Conservation (phyloP, 1,140 invertebrate species). For the Brachionus paranguensis region DNA sequence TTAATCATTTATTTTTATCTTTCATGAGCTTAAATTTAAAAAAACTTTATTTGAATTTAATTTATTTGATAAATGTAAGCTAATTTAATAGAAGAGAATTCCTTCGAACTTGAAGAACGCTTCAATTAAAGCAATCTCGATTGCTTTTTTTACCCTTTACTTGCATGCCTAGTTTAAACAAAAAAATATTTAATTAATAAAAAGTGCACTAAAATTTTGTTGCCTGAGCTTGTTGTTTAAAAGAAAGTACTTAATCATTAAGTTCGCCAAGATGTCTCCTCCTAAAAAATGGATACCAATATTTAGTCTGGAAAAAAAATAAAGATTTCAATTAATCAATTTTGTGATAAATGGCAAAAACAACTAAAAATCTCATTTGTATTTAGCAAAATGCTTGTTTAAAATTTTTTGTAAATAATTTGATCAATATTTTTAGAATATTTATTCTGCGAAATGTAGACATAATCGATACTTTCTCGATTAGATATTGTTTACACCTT, state of each 20-base stretch:
- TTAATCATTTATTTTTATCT: background rate
- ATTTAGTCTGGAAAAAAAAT: background rate
- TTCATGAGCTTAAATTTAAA: background rate
- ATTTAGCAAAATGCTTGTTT: no score
- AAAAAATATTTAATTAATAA: background rate
- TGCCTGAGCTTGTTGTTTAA: background rate
- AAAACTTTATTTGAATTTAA: background rate
- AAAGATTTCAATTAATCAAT: no score
- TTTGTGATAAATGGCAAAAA: no score
- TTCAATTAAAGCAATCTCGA: background rate
- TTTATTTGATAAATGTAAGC: background rate
- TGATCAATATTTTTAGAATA: no score
- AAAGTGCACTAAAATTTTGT: background rate
- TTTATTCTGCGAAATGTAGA: no score
- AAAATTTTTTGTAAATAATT: no score
- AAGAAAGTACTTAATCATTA: background rate
- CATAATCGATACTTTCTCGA: background rate
- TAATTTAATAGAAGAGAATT: background rate
- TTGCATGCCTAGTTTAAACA: background rate
- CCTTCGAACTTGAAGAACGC: background rate
- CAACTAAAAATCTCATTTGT: no score
- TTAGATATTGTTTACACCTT: background rate
- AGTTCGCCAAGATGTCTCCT: background rate
- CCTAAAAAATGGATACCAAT: background rate
- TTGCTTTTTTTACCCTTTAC: background rate